Percentiles rank a stretch among this genome's conserved stretches.
Evolutionary conservation across 1,140 invertebrate genomes (phyloP).

Genomic region (Atta colombica): DNA sequence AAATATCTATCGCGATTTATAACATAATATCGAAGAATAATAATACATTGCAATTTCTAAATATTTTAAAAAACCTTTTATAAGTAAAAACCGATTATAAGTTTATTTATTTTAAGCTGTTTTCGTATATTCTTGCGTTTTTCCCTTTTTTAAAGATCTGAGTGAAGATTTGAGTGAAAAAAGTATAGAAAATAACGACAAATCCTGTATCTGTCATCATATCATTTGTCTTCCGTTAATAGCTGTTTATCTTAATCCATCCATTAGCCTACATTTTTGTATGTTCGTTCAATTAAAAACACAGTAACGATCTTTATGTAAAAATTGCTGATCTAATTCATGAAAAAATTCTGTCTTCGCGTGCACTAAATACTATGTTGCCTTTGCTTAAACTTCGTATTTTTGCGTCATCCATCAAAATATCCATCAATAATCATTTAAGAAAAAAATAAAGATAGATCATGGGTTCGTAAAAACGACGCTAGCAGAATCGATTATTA

Average conservation of each 20-base stretch:
- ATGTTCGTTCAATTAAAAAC: conserved; percentile 8
- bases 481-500: background rate
- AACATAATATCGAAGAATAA: background rate
- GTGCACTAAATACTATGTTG: conserved; percentile 28
- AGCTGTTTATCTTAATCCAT: background rate
- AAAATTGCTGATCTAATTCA: conserved; percentile 2
- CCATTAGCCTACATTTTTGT: conserved; percentile 28
- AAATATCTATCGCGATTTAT: background rate
- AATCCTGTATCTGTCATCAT: background rate
- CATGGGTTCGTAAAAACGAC: background rate
- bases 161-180: background rate
- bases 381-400: background rate
- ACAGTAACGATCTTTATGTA: background rate
- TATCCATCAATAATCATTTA: conserved; percentile 14
- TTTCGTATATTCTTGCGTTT: background rate
- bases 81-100: background rate
- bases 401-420: conserved; percentile 31
- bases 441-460: conserved; percentile 34
- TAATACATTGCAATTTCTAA: background rate
- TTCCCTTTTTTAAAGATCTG: background rate
- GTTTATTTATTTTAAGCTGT: background rate
- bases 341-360: background rate
- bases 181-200: background rate
- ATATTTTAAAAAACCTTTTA: background rate
- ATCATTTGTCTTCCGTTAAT: conserved; percentile 30